Evolutionary conservation across 2,888 invertebrate species (phyloP).

Genomic region (Idaea biselata): DNA sequence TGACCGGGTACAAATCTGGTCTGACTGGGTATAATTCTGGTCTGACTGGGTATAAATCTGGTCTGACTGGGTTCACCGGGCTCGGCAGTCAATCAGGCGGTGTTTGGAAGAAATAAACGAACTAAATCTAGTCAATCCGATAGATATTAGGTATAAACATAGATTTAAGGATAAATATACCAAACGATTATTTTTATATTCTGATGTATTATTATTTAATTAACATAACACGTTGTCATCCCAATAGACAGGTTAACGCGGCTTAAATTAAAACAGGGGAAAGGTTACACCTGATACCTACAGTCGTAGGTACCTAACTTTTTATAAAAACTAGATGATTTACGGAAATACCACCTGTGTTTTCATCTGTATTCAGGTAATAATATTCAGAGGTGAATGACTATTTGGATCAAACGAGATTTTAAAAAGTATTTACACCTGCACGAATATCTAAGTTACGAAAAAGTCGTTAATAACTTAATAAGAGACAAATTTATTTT

Average conservation of each 20-base stretch:
- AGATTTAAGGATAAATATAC: neutral
- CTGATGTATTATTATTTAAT: neutral
- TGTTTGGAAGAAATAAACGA: neutral
- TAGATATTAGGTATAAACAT: neutral
- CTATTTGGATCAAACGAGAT: too few relatives aligned
- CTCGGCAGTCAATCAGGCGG: neutral
- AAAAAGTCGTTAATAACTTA: too few relatives aligned
- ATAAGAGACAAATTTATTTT: too few relatives aligned
- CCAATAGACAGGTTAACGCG: neutral
- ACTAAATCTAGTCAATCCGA: neutral
- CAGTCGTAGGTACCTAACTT: too few relatives aligned
- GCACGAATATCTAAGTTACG: too few relatives aligned
- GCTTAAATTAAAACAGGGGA: neutral
- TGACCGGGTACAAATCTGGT: neutral
- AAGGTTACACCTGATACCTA: neutral
- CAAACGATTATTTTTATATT: neutral
- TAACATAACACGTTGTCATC: neutral
- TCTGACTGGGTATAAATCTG: too few relatives aligned
- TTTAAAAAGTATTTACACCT: too few relatives aligned
- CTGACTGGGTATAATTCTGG: neutral
- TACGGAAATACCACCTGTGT: too few relatives aligned
- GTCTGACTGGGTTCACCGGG: neutral
- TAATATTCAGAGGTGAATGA: too few relatives aligned
- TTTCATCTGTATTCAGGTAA: too few relatives aligned
- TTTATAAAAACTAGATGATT: too few relatives aligned